phyloP scores from a whole-genome alignment of 2,797 vertebrate genomes.

The Acridotheres tristis region DNA sequence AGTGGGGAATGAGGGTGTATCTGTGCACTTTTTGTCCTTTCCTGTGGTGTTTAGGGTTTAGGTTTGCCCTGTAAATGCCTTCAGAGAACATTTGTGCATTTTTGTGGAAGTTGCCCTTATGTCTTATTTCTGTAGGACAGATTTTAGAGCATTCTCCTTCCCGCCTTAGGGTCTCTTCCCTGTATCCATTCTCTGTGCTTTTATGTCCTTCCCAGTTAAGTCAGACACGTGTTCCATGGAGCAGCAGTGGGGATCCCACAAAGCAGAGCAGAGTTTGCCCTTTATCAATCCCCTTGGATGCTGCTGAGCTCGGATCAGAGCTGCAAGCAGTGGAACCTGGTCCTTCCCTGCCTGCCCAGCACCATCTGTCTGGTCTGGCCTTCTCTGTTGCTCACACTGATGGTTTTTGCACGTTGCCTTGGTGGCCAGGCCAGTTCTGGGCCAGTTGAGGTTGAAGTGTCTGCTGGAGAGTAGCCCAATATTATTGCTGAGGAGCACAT shows the following conservation, averaged over 20 bases:
- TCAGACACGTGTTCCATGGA: too few species aligned
- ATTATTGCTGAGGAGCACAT: not conserved
- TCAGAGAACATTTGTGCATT: not conserved
- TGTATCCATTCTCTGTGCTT: not conserved
- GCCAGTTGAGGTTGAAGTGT: not conserved
- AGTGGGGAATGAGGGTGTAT: not conserved
- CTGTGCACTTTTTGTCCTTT: not conserved
- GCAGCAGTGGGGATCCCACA: not conserved
- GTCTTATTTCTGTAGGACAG: not conserved
- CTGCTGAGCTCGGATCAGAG: not conserved
- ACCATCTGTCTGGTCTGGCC: not conserved
- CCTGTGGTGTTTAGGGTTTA: not conserved
- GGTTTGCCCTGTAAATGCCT: not conserved
- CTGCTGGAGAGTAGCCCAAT: not conserved
- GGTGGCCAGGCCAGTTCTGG: not conserved
- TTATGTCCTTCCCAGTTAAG: not conserved
- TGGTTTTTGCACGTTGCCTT: not conserved
- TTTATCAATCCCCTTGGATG: not conserved
- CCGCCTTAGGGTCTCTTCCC: not conserved
- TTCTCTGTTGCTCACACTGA: not conserved
- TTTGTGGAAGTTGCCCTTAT: not conserved
- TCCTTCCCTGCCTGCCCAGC: not conserved
- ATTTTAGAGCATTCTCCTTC: not conserved
- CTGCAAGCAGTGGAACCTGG: not conserved
- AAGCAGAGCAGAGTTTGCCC: not conserved